phyloP scores from a whole-genome alignment of 35 echinoderm and acorn worm species.

The Antedon bifida region DNA sequence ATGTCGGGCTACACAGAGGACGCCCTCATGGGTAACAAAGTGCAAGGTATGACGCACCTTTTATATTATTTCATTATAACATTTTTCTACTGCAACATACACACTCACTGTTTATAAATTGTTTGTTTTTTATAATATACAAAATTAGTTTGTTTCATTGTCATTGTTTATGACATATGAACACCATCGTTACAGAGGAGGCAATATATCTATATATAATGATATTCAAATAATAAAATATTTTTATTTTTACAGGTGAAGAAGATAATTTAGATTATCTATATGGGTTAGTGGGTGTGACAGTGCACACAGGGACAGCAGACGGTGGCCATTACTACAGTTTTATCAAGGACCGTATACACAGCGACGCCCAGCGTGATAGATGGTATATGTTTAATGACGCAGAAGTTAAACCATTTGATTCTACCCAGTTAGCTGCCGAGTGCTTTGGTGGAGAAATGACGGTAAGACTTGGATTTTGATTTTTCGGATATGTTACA shows the following conservation, averaged over 20 bases:
- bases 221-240: too few relatives aligned
- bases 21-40: constrained; percentile 28
- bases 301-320: constrained; percentile 71
- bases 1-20: constrained; percentile 67
- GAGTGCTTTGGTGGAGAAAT: constrained; percentile 81
- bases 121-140: too few relatives aligned
- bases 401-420: constrained; percentile 75
- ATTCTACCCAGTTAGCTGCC: constrained; percentile 53
- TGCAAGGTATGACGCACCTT: neutral
- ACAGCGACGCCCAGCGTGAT: constrained; percentile 26
- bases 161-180: too few relatives aligned
- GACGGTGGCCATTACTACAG: constrained; percentile 89
- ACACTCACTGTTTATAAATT: too few relatives aligned
- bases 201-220: too few relatives aligned
- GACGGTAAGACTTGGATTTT: constrained; percentile 34
- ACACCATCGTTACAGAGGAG: too few relatives aligned
- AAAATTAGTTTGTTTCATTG: too few relatives aligned
- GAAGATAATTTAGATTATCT: constrained; percentile 17
- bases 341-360: constrained; percentile 58
- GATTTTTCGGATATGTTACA: too few relatives aligned
- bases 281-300: constrained; percentile 60
- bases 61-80: too few relatives aligned
- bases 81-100: too few relatives aligned
- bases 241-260: neutral
- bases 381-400: constrained; percentile 81